Evolutionary conservation across 1,140 invertebrate genomes (phyloP).

Genomic region (Bombus superbus): DNA sequence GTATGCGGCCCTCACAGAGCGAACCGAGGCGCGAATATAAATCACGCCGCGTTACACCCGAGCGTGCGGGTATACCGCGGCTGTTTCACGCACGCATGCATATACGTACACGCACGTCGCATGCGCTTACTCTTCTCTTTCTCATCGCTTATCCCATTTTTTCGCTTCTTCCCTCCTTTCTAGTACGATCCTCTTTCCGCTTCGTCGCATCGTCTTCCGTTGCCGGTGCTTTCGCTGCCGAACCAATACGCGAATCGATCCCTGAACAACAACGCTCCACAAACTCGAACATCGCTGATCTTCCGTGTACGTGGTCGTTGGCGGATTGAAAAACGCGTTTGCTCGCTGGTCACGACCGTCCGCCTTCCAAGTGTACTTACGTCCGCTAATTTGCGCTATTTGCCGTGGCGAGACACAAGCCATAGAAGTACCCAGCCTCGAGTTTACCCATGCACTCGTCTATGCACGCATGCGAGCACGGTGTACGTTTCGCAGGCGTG

Average conservation of each 20-base stretch:
- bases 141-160: neutral
- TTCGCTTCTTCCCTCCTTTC: neutral
- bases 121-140: neutral
- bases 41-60: conserved; percentile 72
- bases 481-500: conserved; percentile 70
- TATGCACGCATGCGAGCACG: conserved; percentile 66
- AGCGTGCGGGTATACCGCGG: conserved; percentile 51
- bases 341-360: neutral
- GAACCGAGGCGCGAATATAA: conserved; percentile 75
- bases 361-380: neutral
- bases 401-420: neutral
- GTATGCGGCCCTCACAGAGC: conserved; percentile 74
- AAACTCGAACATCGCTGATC: neutral
- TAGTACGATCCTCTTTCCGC: neutral
- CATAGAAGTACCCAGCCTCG: neutral
- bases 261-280: neutral
- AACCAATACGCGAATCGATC: too few relatives aligned
- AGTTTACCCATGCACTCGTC: conserved; percentile 57
- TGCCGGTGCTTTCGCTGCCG: neutral
- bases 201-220: neutral
- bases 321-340: neutral
- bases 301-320: neutral
- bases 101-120: conserved; percentile 29
- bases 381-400: conserved; percentile 23
- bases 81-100: conserved; percentile 59